Conservation (phyloP, 2,113 vertebrate genomes). For the Platanista minor region DNA sequence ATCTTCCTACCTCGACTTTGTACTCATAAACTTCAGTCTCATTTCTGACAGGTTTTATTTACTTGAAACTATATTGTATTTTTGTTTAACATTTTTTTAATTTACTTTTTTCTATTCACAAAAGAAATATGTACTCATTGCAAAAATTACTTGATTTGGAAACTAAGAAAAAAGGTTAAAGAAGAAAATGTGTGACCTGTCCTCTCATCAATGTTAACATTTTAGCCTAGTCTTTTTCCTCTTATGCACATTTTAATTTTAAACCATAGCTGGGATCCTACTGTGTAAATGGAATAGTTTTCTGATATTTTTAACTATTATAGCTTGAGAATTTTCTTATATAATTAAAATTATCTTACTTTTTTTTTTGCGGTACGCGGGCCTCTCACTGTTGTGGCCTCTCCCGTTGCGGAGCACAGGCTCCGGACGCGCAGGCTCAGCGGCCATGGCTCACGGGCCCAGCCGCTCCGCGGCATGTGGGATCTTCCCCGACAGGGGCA, state of each 20-base stretch:
- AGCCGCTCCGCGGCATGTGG: too few species aligned
- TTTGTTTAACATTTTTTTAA: background rate
- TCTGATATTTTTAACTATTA: background rate
- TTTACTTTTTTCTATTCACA: background rate
- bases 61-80: background rate
- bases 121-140: background rate
- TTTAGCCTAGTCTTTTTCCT: background rate
- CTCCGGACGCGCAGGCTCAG: too few species aligned
- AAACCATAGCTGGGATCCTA: background rate
- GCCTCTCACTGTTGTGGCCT: too few species aligned
- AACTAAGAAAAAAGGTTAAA: conserved; percentile 29
- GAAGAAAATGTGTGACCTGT: background rate
- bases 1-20: background rate
- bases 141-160: conserved; percentile 35
- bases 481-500: too few species aligned
- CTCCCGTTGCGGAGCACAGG: too few species aligned
- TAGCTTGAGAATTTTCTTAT: background rate
- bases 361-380: background rate
- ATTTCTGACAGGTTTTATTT: background rate
- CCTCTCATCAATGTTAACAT: background rate
- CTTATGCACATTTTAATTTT: conserved; percentile 41
- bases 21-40: background rate
- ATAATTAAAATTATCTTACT: conserved; percentile 21
- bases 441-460: too few species aligned
- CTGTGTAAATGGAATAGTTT: background rate